These are phyloP conservation scores for Hecatera dysodea DNA, from an alignment of 2,888 invertebrate genomes.

Conservation along the genomic window DNA sequence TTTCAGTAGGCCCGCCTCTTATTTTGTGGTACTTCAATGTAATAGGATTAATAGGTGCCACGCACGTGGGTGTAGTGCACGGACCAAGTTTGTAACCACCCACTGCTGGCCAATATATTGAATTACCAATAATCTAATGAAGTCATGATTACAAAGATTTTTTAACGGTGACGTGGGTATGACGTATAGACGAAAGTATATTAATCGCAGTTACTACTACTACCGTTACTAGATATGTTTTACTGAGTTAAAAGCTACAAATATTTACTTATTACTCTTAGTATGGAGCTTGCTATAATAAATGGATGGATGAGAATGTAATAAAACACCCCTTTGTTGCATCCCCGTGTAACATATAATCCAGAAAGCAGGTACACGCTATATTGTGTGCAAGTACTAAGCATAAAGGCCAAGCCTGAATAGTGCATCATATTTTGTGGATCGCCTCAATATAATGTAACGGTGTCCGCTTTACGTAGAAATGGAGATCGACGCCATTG, in stretches of 20 bases:
- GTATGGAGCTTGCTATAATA: neutral
- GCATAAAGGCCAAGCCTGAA: slow-evolving; percentile 49
- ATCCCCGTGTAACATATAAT: slow-evolving; percentile 46
- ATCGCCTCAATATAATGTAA: slow-evolving; percentile 38
- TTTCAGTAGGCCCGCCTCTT: neutral
- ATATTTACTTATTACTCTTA: slow-evolving; percentile 17
- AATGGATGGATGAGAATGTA: slow-evolving; percentile 38
- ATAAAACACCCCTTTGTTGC: slow-evolving; percentile 47
- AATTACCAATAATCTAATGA: slow-evolving; percentile 18
- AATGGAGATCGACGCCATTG: slow-evolving; percentile 31
- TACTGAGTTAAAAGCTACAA: slow-evolving; percentile 1
- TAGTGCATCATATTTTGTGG: slow-evolving; percentile 52
- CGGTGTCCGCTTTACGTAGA: slow-evolving; percentile 22
- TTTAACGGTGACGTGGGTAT: slow-evolving; percentile 7
- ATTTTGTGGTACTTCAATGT: neutral
- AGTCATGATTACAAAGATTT: slow-evolving; percentile 4
- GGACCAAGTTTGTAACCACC: slow-evolving; percentile 14
- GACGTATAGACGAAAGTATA: neutral
- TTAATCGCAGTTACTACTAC: neutral
- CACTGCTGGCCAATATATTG: slow-evolving; percentile 1
- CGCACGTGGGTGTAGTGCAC: slow-evolving; percentile 1
- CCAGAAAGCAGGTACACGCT: slow-evolving; percentile 47
- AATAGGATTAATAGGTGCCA: neutral
- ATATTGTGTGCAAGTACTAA: slow-evolving; percentile 50
- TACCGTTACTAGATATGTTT: neutral